A percentile compares a stretch with the other conserved stretches of the same genome.
Conservation (phyloP, 1,140 invertebrate genomes). For the Tetragonula clypearis region DNA sequence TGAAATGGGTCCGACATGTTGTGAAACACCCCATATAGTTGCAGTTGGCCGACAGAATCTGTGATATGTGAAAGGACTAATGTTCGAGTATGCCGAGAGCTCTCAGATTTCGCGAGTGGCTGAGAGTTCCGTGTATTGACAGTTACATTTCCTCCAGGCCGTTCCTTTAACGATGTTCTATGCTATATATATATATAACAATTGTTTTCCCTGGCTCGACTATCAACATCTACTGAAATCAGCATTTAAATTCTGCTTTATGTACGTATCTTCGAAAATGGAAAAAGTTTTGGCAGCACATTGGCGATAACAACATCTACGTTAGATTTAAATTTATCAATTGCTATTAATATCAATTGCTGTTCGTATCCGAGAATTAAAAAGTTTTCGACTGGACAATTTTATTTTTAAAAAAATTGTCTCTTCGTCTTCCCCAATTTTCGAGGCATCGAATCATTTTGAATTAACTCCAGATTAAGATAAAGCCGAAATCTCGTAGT, state of each 20-base stretch:
- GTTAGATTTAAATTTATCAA: background rate
- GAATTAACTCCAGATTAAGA: too few species aligned
- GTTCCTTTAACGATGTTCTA: conserved; percentile 27
- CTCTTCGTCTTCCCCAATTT: too few species aligned
- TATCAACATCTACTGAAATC: background rate
- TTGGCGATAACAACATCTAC: background rate
- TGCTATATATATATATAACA: background rate
- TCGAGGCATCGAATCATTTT: too few species aligned
- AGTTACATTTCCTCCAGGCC: conserved; percentile 40
- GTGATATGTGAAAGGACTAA: conserved; percentile 38
- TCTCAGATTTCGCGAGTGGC: conserved; percentile 43
- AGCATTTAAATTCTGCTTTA: background rate
- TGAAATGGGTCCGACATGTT: background rate
- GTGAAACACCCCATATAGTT: background rate
- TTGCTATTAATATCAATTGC: background rate
- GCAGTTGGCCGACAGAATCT: conserved; percentile 18
- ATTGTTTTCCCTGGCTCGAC: background rate
- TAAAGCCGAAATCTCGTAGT: too few species aligned
- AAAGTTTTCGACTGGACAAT: background rate
- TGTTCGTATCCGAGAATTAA: background rate
- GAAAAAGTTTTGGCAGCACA: background rate
- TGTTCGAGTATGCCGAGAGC: conserved; percentile 29
- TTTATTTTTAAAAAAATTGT: too few species aligned
- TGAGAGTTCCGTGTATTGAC: conserved; percentile 39
- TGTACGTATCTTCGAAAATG: background rate